Evolutionary conservation across 2,113 vertebrate species (phyloP), one percentile per base, ranked within the genome.

Genomic region (Passer montanus): DNA sequence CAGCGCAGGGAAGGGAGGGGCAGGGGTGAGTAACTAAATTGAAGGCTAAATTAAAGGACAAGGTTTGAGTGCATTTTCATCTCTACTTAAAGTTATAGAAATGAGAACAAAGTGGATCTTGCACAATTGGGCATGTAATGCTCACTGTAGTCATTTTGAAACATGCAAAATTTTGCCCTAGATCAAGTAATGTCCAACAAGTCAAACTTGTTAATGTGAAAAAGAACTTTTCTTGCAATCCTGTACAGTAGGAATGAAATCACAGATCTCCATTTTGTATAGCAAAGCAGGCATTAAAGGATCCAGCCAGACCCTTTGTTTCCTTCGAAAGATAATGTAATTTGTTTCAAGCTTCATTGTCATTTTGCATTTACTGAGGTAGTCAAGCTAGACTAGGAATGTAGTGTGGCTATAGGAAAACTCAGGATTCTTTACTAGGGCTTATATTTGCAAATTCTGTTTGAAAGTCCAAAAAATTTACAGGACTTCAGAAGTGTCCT

Each of bases 11-110:
- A 56, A 64, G 30, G 33, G 47, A 27, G 24, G 19, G 6, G 31
- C 17, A 49, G 24, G 12, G 30, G 10, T 33, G 12, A 67, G 59
- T 92, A 92, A 88, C 85, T 90, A 93, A 85, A 77, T 73, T 73
- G 59, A 90, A 95, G 27, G 21, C 41, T 88, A 66, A 92, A 94
- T 94, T 93, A 88, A 92, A 94, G 75, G 68, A 73, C 72, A 55
- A 37, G 13, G 30, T 92, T 49, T 58, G 37, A 77, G 23, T 66
- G 23, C 59, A 28, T 90, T 96, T 92, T 55, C 46, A 43, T 84
- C 47, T 91, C 66, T 47, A 28, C 50, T 89, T 91, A 79, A 93
- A 81, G 44, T 68, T 75, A 50, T 0, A 72, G 23, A 58, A 88
- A 23, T 39, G 30, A 92, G 70, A 91, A 93, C 35, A 76, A 84